Evolutionary conservation across 37 sponge, comb jelly and placozoan species (phyloP).

Genomic region (Hexactinellida sp.): DNA sequence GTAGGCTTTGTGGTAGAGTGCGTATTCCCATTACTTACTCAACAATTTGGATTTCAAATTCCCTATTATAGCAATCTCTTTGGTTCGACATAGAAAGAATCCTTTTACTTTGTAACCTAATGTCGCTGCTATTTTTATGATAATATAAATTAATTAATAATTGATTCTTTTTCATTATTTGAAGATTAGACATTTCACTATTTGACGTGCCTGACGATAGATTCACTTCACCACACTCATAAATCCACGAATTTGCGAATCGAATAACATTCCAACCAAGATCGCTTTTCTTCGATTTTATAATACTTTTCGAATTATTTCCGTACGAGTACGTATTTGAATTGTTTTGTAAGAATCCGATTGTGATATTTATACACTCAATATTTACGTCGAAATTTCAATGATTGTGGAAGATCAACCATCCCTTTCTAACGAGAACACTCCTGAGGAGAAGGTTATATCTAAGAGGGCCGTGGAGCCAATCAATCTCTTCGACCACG

Average conservation of each 20-base stretch:
- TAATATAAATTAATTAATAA: no score
- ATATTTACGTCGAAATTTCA: background rate
- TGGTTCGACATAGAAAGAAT: background rate
- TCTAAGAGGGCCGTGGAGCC: background rate
- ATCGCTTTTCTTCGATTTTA: conserved; percentile 17
- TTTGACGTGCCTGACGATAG: background rate
- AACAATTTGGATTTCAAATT: background rate
- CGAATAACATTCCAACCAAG: background rate
- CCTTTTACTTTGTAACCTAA: background rate
- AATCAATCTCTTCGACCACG: background rate
- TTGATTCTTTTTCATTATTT: background rate
- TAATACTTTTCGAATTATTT: background rate
- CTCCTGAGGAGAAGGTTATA: conserved; percentile 8
- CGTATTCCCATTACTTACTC: background rate
- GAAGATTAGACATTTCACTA: background rate
- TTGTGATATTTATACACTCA: background rate
- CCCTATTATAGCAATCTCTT: background rate
- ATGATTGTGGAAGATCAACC: background rate
- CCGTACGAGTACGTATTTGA: background rate
- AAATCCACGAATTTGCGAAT: background rate
- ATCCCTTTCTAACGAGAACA: background rate
- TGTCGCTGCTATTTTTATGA: background rate
- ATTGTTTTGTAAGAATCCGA: background rate
- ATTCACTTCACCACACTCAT: background rate
- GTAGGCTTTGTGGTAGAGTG: background rate